Percentiles rank a stretch among this genome's conserved stretches.
These are phyloP conservation scores for Lagorchestes hirsutus DNA, from an alignment of 2,797 vertebrate genomes.

Conservation along the genomic window DNA sequence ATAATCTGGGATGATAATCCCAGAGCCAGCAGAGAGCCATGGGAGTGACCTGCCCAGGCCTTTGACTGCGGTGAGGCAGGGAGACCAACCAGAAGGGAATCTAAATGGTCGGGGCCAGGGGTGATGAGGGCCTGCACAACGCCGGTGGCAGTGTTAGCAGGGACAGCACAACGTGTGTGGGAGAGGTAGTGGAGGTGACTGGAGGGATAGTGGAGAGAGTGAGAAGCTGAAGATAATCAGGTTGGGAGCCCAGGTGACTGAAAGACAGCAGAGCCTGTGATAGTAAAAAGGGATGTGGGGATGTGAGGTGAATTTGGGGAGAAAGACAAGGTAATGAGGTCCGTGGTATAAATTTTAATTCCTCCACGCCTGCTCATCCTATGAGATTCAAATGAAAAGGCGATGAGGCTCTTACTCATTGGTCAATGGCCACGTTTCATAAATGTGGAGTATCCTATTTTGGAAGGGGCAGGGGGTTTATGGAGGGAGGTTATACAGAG, in stretches of 20 bases:
- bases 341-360: neutral
- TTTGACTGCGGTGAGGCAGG: neutral
- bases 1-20: too few relatives aligned
- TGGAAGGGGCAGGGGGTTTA: neutral
- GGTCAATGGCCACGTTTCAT: neutral
- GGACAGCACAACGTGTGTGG: neutral
- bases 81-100: neutral
- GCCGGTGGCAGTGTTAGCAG: accelerated
- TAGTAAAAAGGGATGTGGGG: neutral
- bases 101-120: neutral
- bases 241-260: neutral
- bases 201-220: neutral
- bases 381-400: neutral
- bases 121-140: neutral
- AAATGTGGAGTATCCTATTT: neutral
- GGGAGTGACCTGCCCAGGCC: neutral
- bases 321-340: neutral
- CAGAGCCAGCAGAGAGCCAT: neutral
- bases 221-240: neutral
- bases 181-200: neutral
- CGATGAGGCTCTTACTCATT: neutral
- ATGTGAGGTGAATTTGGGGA: neutral
- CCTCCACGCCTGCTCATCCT: neutral
- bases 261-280: neutral
- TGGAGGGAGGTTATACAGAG: neutral